Evolutionary conservation across 2,113 vertebrate species (phyloP).

Genomic region (Pogona vitticeps): DNA sequence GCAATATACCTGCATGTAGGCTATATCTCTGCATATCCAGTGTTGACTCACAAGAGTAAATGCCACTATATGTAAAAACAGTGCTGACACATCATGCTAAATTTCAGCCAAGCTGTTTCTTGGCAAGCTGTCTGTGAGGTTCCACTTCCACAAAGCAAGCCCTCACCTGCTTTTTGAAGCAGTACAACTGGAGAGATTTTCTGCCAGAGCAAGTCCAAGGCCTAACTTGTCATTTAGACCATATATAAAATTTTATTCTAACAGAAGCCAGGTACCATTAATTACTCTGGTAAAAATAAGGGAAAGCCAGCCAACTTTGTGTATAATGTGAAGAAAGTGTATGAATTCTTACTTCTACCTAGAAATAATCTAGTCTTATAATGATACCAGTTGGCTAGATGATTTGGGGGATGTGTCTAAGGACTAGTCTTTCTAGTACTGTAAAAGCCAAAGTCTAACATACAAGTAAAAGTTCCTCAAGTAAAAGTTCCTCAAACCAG

Average conservation of each 20-base stretch:
- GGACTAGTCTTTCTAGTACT: neutral
- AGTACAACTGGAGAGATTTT: too few species aligned
- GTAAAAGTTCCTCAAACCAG: neutral
- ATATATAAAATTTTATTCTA: neutral
- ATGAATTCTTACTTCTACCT: neutral
- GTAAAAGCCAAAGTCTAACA: neutral
- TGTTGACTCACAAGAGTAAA: neutral
- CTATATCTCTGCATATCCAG: neutral
- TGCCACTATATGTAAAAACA: neutral
- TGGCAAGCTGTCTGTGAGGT: neutral
- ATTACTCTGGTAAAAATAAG: neutral
- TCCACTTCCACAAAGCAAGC: neutral
- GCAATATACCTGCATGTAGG: neutral
- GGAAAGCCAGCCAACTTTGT: neutral
- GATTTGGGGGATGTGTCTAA: neutral
- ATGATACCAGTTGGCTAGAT: neutral
- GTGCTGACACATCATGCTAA: neutral
- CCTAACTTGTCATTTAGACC: neutral
- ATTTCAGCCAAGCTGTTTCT: neutral
- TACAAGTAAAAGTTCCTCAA: neutral
- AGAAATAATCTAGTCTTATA: neutral
- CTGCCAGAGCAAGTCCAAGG: neutral
- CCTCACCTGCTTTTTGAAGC: neutral
- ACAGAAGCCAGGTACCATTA: neutral
- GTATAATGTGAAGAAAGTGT: neutral